Evolutionary conservation across 2,113 vertebrate genomes (phyloP).

Genomic region (Nanger granti): DNA sequence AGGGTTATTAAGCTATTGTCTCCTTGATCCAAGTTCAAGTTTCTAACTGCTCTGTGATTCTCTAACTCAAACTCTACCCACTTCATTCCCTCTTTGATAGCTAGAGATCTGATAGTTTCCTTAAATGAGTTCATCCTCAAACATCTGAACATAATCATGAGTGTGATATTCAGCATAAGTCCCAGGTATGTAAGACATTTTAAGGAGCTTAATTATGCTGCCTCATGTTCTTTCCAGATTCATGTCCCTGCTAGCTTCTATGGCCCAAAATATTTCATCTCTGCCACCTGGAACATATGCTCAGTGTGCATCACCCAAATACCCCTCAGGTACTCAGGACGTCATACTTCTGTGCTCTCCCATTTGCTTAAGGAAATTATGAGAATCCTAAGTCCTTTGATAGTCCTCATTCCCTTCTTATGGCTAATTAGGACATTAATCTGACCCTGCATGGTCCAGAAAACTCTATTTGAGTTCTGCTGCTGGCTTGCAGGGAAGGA

Average conservation of each 20-base stretch:
- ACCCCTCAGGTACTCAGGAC: not conserved
- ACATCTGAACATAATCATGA: not conserved
- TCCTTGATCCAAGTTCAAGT: not conserved
- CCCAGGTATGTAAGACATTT: not conserved
- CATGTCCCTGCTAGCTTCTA: not conserved
- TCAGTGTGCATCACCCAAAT: not conserved
- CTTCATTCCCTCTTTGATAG: not conserved
- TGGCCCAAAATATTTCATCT: not conserved
- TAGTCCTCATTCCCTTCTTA: not conserved
- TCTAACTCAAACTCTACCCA: not conserved
- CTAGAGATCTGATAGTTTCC: not conserved
- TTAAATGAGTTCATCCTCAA: not conserved
- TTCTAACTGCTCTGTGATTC: not conserved
- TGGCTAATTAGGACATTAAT: not conserved
- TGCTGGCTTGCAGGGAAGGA: not conserved
- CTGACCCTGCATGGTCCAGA: not conserved
- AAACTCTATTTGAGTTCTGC: not conserved
- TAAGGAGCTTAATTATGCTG: not conserved
- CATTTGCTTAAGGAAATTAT: not conserved
- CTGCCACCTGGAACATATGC: not conserved
- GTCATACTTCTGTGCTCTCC: not conserved
- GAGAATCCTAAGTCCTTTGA: not conserved
- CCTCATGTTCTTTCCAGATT: too few species aligned
- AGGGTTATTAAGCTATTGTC: not conserved
- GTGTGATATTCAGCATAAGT: not conserved